phyloP scores from a whole-genome alignment of 2,797 vertebrate species.

The Typhlichthys eigenmanni region DNA sequence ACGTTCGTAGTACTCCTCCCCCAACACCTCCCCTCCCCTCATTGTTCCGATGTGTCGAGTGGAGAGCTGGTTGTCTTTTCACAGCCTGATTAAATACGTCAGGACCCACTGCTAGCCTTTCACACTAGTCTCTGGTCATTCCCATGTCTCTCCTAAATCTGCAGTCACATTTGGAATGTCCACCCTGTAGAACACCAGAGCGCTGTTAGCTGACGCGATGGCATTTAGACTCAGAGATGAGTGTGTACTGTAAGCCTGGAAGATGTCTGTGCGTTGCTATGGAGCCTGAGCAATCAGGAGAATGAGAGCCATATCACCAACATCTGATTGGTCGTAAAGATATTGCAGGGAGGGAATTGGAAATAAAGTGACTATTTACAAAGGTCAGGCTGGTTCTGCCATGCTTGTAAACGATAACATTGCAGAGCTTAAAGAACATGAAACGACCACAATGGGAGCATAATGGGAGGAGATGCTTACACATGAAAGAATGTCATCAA shows the following conservation, averaged over 20 bases:
- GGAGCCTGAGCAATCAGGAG: constrained; percentile 4
- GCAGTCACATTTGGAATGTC: constrained; percentile 28
- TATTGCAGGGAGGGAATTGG: constrained; percentile 24
- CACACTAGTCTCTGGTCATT: constrained; percentile 25
- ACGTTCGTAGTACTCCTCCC: no score
- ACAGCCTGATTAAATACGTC: constrained; percentile 45
- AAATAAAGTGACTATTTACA: constrained; percentile 63
- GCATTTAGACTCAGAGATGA: constrained; percentile 45
- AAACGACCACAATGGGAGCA: constrained; percentile 48
- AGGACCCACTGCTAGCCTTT: constrained; percentile 31
- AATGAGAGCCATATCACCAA: constrained; percentile 3
- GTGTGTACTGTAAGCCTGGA: constrained; percentile 6
- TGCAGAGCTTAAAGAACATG: constrained; percentile 46
- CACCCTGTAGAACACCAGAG: constrained; percentile 27
- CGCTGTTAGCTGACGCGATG: constrained; percentile 28
- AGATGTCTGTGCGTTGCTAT: constrained; percentile 4
- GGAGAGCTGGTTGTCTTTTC: constrained; percentile 48
- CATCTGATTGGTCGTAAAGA: constrained; percentile 51
- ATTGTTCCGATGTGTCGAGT: no score
- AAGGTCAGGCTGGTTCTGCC: constrained; percentile 67
- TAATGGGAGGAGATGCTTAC: constrained; percentile 70
- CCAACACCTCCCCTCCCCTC: no score
- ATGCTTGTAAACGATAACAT: constrained; percentile 62
- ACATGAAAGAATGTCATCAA: constrained; percentile 68
- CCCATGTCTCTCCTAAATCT: constrained; percentile 35